Base-by-base conservation (phyloP, 2,113 vertebrate species). In the Varanus salvator region DNA sequence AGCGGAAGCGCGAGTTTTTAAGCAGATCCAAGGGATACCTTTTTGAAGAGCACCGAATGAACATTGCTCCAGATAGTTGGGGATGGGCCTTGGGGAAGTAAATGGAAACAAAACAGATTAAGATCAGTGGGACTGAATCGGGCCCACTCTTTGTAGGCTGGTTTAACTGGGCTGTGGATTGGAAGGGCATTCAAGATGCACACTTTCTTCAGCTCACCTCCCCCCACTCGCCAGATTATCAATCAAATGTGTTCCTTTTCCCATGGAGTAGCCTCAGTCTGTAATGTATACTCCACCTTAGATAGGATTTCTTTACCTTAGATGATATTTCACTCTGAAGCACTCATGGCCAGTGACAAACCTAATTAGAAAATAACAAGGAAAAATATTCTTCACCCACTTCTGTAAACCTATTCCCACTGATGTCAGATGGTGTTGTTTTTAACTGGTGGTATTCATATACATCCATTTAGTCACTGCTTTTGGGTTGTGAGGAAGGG, bases 161-260 rank as follows among this genome's bases (percentile, higher is more conserved):
- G 31, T 29, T 88, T 60, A 57, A 93, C 80, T 88, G 92, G 93
- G 87, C 91, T 92, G 69, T 74, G 92, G 92, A 92, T 93, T 93
- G 94, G 27, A 31, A 85, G 15, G 38, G n/a, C 1, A 25, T 19
- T 60, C 12, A 25, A 50, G 54, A 25, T 14, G 12, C 38, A 64
- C 27, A 19, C 71, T 87, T 76, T 31, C 85, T 14, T 38, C 15
- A 25, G 5, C 23, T 60, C 29, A 50, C 68, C 29, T n/a, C 29
- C 64, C 6, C 64, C 17, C 31, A 31, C 76, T 44, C 38, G 38
- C 31, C 92, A 93, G 89, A 84, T 95, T 93, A 95, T 96, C 95
- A 97, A 97, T 97, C 96, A 97, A 94, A 96, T 34, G 25, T 84
- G 66, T 91, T 96, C 95, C 94, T 96, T 96, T 94, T 93, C 95